A percentile compares a stretch with the other conserved stretches of the same genome.
phyloP scores from a whole-genome alignment of 1,140 invertebrate genomes.

The Drosophila sturtevanti region DNA sequence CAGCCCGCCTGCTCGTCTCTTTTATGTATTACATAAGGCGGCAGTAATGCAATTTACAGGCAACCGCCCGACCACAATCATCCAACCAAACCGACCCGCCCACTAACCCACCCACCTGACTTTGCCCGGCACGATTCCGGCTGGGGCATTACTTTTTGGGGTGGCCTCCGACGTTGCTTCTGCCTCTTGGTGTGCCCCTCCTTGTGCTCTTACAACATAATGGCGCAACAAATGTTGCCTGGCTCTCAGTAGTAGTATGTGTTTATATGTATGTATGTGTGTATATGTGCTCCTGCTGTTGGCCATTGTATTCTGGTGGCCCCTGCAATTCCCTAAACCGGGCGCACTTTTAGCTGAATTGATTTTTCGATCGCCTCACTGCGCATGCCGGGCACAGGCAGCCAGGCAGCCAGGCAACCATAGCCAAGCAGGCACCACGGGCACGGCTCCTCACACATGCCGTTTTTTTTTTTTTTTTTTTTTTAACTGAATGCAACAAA shows the following conservation, averaged over 20 bases:
- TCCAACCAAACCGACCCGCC: neutral
- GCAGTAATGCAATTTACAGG: slow-evolving; percentile 77
- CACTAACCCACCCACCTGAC: slow-evolving; percentile 31
- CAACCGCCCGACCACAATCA: slow-evolving; percentile 3
- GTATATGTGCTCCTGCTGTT: slow-evolving; percentile 10
- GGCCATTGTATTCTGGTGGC: slow-evolving; percentile 14
- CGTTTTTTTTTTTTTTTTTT: slow-evolving; percentile 19
- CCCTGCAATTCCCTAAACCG: slow-evolving; percentile 66
- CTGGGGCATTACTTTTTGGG: slow-evolving; percentile 39
- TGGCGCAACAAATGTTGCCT: slow-evolving; percentile 62
- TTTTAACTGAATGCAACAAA: slow-evolving; percentile 34
- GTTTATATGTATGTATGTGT: too few species aligned
- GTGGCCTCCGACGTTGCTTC: slow-evolving; percentile 20
- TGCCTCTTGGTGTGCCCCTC: too few species aligned
- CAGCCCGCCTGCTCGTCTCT: slow-evolving; percentile 7
- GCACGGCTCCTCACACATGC: neutral
- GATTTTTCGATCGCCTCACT: slow-evolving; percentile 75
- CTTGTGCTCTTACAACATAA: neutral
- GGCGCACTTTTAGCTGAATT: slow-evolving; percentile 81
- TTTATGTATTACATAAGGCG: slow-evolving; percentile 70
- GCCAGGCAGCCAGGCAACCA: slow-evolving; percentile 17
- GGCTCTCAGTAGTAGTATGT: neutral
- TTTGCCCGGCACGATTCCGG: slow-evolving; percentile 7
- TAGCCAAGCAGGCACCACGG: slow-evolving; percentile 8
- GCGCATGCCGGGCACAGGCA: slow-evolving; percentile 68